Evolutionary conservation across 2,888 invertebrate species (phyloP).

Genomic region (Ophion ventricosus): DNA sequence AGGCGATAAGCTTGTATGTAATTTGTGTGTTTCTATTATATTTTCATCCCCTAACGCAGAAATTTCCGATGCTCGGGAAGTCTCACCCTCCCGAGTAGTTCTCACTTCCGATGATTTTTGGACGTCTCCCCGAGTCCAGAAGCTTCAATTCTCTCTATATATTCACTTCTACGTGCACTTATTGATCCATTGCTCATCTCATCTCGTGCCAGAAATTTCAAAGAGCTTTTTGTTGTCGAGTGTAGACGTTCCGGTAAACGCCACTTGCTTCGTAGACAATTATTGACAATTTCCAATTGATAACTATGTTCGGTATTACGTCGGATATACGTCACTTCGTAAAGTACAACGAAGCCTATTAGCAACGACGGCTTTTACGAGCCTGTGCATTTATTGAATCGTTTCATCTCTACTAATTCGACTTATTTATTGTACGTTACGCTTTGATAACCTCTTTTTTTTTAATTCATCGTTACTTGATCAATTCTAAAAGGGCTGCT

Average conservation of each 20-base stretch:
- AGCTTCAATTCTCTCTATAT: neutral
- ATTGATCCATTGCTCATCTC: conserved; percentile 57
- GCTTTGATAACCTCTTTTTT: neutral
- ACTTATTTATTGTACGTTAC: neutral
- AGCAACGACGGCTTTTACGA: neutral
- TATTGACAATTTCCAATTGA: conserved; percentile 33
- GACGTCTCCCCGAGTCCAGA: neutral
- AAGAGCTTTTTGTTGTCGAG: conserved; percentile 38
- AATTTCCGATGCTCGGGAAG: neutral
- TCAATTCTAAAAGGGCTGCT: neutral
- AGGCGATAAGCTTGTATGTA: conserved; percentile 7
- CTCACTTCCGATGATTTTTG: neutral
- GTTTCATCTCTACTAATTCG: neutral
- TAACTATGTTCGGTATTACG: conserved; percentile 3
- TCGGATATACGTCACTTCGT: neutral
- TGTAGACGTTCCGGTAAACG: conserved; percentile 37
- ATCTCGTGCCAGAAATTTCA: conserved; percentile 25
- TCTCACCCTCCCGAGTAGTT: neutral
- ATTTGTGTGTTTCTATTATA: conserved; percentile 21
- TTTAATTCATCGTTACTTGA: neutral
- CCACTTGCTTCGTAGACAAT: conserved; percentile 35
- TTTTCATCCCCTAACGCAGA: neutral
- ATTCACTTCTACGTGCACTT: neutral
- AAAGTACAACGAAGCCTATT: neutral
- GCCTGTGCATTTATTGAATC: neutral